Evolutionary conservation across 2,888 invertebrate species (phyloP).

Genomic region (Steinernema carpocapsae): DNA sequence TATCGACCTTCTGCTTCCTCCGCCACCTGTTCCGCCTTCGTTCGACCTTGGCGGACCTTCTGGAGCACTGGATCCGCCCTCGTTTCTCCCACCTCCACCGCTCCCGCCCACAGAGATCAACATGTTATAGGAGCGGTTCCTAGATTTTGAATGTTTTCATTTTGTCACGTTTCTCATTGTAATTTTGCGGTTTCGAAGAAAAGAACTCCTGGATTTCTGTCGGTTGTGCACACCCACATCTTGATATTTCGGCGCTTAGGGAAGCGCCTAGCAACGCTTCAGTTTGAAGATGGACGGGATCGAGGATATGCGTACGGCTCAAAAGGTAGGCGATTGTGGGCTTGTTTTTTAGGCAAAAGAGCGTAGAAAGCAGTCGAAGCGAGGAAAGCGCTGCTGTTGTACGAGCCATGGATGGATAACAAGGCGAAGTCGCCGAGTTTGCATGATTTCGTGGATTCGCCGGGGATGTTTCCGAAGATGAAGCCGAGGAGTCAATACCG

Average conservation of each 20-base stretch:
- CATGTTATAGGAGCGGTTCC: background rate
- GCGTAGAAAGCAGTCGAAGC: constrained; percentile 1
- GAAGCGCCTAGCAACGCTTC: constrained; percentile 14
- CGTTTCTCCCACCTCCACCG: constrained; percentile 17
- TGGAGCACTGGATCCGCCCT: background rate
- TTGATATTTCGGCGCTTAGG: background rate
- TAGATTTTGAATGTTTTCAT: background rate
- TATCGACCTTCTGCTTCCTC: constrained; percentile 17
- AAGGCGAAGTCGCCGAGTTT: constrained; percentile 26
- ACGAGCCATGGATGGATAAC: constrained; percentile 32
- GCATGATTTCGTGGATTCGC: constrained; percentile 16
- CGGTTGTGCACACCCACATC: too few relatives aligned
- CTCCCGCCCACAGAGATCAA: constrained; percentile 21
- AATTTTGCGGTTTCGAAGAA: background rate
- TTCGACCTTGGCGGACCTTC: background rate
- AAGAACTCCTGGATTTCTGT: background rate
- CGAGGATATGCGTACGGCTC: constrained; percentile 29
- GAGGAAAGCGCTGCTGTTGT: constrained; percentile 3
- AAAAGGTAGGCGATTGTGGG: constrained; percentile 3
- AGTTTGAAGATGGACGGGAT: constrained; percentile 6
- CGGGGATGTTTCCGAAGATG: constrained; percentile 12
- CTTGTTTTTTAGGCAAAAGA: background rate
- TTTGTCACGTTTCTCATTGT: background rate
- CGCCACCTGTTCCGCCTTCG: constrained; percentile 24
- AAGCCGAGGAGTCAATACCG: background rate